Evolutionary conservation across 2,888 invertebrate genomes (phyloP), one percentile per base, ranked within the genome.

Genomic region (Lasioglossum malachurum): DNA sequence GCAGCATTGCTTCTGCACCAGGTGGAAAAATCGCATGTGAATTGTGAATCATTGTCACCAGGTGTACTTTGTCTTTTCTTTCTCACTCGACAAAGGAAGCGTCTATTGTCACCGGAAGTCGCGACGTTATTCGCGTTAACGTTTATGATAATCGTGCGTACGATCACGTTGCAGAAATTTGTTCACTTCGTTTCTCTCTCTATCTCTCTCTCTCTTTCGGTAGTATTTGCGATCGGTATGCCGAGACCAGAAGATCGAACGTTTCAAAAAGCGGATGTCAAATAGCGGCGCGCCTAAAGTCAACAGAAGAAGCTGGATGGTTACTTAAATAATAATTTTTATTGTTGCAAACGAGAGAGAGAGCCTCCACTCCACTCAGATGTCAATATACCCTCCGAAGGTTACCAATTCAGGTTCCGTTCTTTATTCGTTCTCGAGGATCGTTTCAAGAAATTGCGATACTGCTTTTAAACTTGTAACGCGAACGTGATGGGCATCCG

Each of bases 101-200:
- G 67, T 60, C 72, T 80, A 87, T 73, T 84, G 87, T 88, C 88
- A 84, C 57, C 88, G 88, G 89, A 89, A 88, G 88, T 71, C 38
- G 44, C 35, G 57, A 74, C 57, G 44, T 19, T 72, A 69, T 69
- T 84, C 49, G 78, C 75, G 78, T 82, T 81, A 77, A 78, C 72
- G 57, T 75, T 75, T 86, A 84, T 84, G 84, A 57, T 78, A 64
- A 82, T 78, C 49, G 31, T 3, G n/a, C 49, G 77, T 69, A 84
- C 74, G 77, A 77, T 82, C 49, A 74, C 46, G 49, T 41, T 31
- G 46, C 41, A n/a, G 38, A 71, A 75, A 74, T 74, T 75, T 49
- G 31, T 23, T 23, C 1, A 49, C 10, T 23, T 23, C 31, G 35
- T 69, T 69, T 38, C 23, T n/a, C n/a, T n/a, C n/a, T n/a, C n/a